These are phyloP conservation scores for Antheraea mylitta DNA, from an alignment of 1,140 invertebrate species.

Conservation along the genomic window DNA sequence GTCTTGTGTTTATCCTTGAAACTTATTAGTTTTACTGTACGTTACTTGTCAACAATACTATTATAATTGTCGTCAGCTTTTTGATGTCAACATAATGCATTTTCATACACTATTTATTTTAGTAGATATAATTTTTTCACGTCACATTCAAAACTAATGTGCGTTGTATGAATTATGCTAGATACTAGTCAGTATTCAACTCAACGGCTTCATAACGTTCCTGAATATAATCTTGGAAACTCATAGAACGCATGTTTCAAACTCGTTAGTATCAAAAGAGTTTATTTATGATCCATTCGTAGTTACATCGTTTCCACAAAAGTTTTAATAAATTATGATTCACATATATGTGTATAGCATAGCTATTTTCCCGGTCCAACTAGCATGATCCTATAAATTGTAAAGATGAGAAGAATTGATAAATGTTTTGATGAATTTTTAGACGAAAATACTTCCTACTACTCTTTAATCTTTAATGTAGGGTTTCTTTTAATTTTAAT, in stretches of 20 bases:
- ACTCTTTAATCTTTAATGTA: too few species aligned
- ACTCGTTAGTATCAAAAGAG: neutral
- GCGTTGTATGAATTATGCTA: neutral
- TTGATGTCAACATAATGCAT: neutral
- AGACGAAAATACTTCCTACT: too few species aligned
- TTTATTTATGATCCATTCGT: neutral
- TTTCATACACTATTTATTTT: neutral
- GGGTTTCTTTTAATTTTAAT: too few species aligned
- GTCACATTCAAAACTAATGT: neutral
- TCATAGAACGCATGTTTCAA: neutral
- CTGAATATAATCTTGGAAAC: neutral
- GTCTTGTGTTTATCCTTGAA: constrained; percentile 33
- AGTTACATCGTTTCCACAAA: neutral
- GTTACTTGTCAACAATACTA: neutral
- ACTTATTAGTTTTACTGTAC: neutral
- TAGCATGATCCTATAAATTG: too few species aligned
- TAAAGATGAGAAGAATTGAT: neutral
- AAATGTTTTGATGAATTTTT: too few species aligned
- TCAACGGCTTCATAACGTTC: neutral
- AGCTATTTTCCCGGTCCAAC: too few species aligned
- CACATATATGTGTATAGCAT: neutral
- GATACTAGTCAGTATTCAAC: neutral
- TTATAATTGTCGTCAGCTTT: neutral
- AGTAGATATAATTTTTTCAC: neutral
- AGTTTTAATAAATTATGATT: neutral